Conservation (phyloP, 64 coral and sea anemone species). For the Astreopora myriophthalma region DNA sequence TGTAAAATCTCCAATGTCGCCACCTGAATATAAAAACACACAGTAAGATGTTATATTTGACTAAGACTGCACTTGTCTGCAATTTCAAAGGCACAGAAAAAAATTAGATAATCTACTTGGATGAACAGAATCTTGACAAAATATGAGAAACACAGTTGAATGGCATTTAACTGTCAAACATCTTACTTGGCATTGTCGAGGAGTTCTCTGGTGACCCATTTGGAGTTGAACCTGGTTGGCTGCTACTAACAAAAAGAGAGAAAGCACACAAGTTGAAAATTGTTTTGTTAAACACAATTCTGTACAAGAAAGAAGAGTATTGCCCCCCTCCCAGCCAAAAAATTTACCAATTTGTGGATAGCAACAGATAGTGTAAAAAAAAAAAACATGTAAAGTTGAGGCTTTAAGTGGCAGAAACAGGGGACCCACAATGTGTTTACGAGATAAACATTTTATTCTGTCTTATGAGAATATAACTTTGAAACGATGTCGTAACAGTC, state of each 20-base stretch:
- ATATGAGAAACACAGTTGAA: not conserved
- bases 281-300: not conserved
- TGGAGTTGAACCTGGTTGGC: constrained; percentile 48
- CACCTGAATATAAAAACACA: constrained; percentile 47
- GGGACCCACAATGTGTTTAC: no score
- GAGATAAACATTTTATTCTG: no score
- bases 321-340: no score
- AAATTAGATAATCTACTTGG: not conserved
- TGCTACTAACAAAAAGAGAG: not conserved
- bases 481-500: no score
- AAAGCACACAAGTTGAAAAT: not conserved
- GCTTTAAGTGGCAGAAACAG: no score
- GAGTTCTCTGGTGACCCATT: constrained; percentile 59
- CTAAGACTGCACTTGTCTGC: no score
- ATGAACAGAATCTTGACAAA: not conserved
- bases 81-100: not conserved
- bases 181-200: constrained; percentile 60
- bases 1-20: constrained; percentile 85
- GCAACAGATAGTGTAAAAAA: no score
- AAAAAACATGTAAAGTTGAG: no score
- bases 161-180: no score
- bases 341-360: no score
- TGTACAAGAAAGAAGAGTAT: not conserved
- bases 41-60: no score
- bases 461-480: no score